Conservation (phyloP, 1,140 invertebrate species). For the Drosophila insularis region DNA sequence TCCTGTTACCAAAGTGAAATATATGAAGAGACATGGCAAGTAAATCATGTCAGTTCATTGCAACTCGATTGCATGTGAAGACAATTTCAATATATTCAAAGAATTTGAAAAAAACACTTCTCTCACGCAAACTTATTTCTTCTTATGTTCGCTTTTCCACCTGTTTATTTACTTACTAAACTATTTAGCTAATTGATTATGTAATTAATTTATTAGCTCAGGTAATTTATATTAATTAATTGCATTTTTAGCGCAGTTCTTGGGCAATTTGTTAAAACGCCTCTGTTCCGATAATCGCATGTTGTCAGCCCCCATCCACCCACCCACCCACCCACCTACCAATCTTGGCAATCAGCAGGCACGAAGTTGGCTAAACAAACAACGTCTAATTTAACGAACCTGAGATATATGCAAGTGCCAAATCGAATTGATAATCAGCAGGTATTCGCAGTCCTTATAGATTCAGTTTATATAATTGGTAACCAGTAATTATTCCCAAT, state of each 20-base stretch:
- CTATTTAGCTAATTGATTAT: slow-evolving; percentile 53
- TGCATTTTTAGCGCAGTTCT: slow-evolving; percentile 42
- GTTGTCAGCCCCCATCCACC: neutral
- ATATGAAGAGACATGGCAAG: slow-evolving; percentile 11
- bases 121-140: neutral
- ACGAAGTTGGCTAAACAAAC: slow-evolving; percentile 9
- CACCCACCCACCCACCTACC: neutral
- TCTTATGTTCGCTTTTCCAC: slow-evolving; percentile 8
- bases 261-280: slow-evolving; percentile 42
- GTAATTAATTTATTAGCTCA: slow-evolving; percentile 57
- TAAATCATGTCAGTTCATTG: slow-evolving; percentile 30
- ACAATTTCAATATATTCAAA: slow-evolving; percentile 5
- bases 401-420: neutral
- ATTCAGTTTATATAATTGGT: neutral
- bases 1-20: slow-evolving; percentile 24
- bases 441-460: neutral
- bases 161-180: slow-evolving; percentile 42
- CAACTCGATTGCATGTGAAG: slow-evolving; percentile 9
- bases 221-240: slow-evolving; percentile 58
- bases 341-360: neutral
- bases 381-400: slow-evolving; percentile 23
- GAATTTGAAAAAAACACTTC: neutral
- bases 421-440: neutral
- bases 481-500: neutral
- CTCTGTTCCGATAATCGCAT: slow-evolving; percentile 26